A percentile compares a stretch with the other conserved stretches of the same genome.
Conservation (phyloP, 2,797 vertebrate genomes). For the Sciaenops ocellatus region DNA sequence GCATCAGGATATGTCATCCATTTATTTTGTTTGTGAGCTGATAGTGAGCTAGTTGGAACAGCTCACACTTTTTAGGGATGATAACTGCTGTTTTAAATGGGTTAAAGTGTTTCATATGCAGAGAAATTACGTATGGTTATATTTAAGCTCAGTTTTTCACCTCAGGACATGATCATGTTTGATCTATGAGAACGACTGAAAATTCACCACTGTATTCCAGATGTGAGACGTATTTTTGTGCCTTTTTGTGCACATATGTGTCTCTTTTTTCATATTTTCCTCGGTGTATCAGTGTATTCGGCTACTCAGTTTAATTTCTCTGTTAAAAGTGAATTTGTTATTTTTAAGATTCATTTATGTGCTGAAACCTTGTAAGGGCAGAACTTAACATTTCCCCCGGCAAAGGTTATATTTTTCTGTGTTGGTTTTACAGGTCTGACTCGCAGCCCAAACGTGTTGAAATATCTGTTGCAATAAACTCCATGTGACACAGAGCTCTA, state of each 20-base stretch:
- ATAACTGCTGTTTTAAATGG: constrained; percentile 3
- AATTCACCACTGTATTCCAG: background rate
- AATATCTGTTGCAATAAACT: constrained; percentile 78
- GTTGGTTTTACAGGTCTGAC: constrained; percentile 56
- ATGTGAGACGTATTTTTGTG: too few relatives aligned
- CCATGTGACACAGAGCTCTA: constrained; percentile 54
- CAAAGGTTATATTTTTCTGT: constrained; percentile 26
- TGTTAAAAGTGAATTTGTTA: background rate
- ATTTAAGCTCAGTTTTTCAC: background rate
- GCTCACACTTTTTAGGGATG: constrained; percentile 9
- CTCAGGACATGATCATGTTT: background rate
- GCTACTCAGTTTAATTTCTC: background rate
- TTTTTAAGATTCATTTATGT: constrained; percentile 17
- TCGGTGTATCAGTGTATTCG: background rate
- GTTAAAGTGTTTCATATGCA: background rate
- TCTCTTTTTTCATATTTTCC: too few relatives aligned
- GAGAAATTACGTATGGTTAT: background rate
- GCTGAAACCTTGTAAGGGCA: constrained; percentile 10
- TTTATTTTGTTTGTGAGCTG: constrained; percentile 21
- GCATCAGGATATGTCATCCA: constrained; percentile 31
- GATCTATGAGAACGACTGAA: background rate
- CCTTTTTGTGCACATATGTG: too few relatives aligned
- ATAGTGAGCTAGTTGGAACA: constrained; percentile 6
- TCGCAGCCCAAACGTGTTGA: constrained; percentile 66
- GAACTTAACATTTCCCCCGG: background rate